phyloP scores from a whole-genome alignment of 2,888 invertebrate genomes.

The Platerodrilus igneus region DNA sequence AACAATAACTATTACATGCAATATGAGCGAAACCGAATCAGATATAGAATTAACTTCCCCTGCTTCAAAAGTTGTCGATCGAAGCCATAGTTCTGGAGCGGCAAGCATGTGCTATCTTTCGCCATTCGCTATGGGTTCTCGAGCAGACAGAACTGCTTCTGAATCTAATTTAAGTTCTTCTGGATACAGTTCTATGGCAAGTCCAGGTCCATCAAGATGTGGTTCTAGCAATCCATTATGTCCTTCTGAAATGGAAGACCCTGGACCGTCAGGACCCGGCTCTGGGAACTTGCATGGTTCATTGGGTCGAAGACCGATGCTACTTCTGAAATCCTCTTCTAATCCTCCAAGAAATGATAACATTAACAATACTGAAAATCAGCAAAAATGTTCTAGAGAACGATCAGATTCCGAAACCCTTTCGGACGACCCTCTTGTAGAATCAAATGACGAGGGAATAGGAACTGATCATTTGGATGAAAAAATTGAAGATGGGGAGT shows the following conservation, averaged over 20 bases:
- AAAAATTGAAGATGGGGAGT: conserved; percentile 65
- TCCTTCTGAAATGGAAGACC: conserved; percentile 71
- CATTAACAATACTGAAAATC: conserved; percentile 43
- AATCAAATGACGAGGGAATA: conserved; percentile 74
- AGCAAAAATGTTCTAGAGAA: conserved; percentile 54
- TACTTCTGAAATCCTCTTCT: conserved; percentile 58
- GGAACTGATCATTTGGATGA: conserved; percentile 68
- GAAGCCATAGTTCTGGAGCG: conserved; percentile 49
- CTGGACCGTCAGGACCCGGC: conserved; percentile 55
- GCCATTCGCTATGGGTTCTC: conserved; percentile 69
- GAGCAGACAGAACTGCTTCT: conserved; percentile 71
- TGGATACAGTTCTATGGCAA: conserved; percentile 81
- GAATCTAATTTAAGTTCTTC: conserved; percentile 81
- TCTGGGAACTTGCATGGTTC: conserved; percentile 35
- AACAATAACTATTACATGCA: conserved; percentile 69
- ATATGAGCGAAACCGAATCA: conserved; percentile 70
- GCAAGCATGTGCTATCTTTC: conserved; percentile 68
- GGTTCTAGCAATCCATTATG: conserved; percentile 77
- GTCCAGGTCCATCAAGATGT: conserved; percentile 76
- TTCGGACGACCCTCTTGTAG: conserved; percentile 65
- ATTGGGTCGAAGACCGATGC: conserved; percentile 52
- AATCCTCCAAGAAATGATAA: conserved; percentile 26
- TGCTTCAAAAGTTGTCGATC: conserved; percentile 47
- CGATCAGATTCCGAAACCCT: conserved; percentile 71
- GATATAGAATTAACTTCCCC: conserved; percentile 67